Conservation (phyloP, 1,140 invertebrate species). For the Drosophila nigrodunni region DNA sequence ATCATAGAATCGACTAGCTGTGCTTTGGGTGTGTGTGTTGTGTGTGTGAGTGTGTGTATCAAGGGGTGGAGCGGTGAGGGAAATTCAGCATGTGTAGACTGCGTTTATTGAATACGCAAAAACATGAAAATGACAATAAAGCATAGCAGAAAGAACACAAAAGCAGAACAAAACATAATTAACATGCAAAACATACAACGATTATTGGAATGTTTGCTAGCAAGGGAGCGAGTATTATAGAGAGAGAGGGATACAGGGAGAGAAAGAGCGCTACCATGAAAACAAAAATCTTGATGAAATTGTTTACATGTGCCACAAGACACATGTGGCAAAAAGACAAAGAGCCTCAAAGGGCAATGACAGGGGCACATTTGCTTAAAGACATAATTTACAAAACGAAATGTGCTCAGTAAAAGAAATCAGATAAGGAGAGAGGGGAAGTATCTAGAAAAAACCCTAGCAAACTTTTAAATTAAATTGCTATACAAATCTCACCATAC, state of each 20-base stretch:
- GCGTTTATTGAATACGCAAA: constrained; percentile 79
- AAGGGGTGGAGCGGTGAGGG: neutral
- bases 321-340: constrained; percentile 21
- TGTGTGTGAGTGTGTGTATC: neutral
- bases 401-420: neutral
- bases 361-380: constrained; percentile 27
- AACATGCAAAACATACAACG: constrained; percentile 77
- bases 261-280: constrained; percentile 1
- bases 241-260: neutral
- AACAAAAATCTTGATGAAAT: constrained; percentile 43
- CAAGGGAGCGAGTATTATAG: neutral
- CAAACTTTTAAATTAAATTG: too few species aligned
- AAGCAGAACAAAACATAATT: constrained; percentile 58
- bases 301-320: constrained; percentile 37
- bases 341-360: constrained; percentile 30
- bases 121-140: constrained; percentile 74
- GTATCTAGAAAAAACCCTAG: neutral
- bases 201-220: constrained; percentile 72
- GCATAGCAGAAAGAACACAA: constrained; percentile 42
- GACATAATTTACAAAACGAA: constrained; percentile 22
- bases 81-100: constrained; percentile 33
- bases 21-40: neutral
- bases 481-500: too few species aligned
- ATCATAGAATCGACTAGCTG: constrained; percentile 67
- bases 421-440: neutral